Conservation (phyloP, 2,888 invertebrate genomes). For the Drosophila conformis region DNA sequence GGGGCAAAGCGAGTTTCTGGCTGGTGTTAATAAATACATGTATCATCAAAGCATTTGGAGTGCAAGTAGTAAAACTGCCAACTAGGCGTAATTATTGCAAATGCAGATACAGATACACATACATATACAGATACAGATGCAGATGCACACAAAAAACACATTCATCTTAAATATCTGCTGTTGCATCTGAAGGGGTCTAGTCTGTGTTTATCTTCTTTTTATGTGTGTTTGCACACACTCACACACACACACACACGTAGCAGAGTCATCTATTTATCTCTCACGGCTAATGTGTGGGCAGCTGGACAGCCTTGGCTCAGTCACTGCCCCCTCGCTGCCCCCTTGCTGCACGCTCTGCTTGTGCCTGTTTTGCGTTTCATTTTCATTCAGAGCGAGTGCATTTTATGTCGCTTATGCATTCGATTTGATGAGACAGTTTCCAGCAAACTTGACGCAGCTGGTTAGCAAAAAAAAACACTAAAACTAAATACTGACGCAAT, state of each 20-base stretch:
- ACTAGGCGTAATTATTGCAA: constrained; percentile 28
- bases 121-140: not conserved
- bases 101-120: constrained; percentile 9
- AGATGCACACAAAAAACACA: constrained; percentile 7
- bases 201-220: constrained; percentile 13
- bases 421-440: constrained; percentile 43
- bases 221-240: not conserved
- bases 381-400: constrained; percentile 40
- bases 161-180: constrained; percentile 5
- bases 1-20: constrained; percentile 17
- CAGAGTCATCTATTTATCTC: constrained; percentile 4
- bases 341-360: not conserved
- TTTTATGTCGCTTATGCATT: constrained; percentile 30
- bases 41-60: constrained; percentile 27
- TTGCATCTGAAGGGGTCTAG: constrained; percentile 2
- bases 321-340: not conserved
- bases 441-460: constrained; percentile 47
- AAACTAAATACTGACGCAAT: constrained; percentile 43
- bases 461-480: constrained; percentile 4
- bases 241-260: not conserved
- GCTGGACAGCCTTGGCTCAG: constrained; percentile 32
- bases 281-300: constrained; percentile 43
- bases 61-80: constrained; percentile 31
- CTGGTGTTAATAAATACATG: constrained; percentile 4
- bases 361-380: constrained; percentile 26